Conservation (phyloP, 2,797 vertebrate genomes). For the Pristis pectinata region DNA sequence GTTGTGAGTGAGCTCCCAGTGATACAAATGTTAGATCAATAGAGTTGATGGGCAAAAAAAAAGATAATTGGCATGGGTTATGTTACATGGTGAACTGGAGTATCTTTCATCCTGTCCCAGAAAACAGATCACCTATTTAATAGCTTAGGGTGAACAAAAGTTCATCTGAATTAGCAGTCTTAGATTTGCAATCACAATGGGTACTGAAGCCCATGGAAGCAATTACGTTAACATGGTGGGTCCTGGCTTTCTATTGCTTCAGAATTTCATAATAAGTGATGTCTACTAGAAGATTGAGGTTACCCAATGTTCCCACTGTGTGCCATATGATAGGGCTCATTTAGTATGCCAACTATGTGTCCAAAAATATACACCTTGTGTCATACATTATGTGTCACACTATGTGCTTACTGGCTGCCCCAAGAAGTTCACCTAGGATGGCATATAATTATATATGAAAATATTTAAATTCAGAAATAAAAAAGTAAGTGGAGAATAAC, state of each 20-base stretch:
- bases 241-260: neutral
- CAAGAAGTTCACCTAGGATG: neutral
- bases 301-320: neutral
- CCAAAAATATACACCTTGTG: too few relatives aligned
- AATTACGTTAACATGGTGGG: neutral
- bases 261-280: neutral
- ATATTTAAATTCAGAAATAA: neutral
- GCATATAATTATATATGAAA: neutral
- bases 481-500: neutral
- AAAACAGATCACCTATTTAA: slow-evolving; percentile 9
- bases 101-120: slow-evolving; percentile 5
- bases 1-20: neutral
- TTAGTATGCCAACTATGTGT: too few relatives aligned
- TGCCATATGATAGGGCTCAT: too few relatives aligned
- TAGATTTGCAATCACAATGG: neutral
- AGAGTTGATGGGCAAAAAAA: neutral
- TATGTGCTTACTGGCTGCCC: too few relatives aligned
- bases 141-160: neutral
- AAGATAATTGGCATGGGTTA: slow-evolving; percentile 23
- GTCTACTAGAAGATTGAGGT: neutral
- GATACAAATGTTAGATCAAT: slow-evolving; percentile 27
- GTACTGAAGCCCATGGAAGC: neutral
- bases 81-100: neutral
- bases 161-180: slow-evolving; percentile 29
- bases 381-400: too few relatives aligned